Evolutionary conservation across 1,140 invertebrate genomes (phyloP).

Genomic region (Nasonia vitripennis): DNA sequence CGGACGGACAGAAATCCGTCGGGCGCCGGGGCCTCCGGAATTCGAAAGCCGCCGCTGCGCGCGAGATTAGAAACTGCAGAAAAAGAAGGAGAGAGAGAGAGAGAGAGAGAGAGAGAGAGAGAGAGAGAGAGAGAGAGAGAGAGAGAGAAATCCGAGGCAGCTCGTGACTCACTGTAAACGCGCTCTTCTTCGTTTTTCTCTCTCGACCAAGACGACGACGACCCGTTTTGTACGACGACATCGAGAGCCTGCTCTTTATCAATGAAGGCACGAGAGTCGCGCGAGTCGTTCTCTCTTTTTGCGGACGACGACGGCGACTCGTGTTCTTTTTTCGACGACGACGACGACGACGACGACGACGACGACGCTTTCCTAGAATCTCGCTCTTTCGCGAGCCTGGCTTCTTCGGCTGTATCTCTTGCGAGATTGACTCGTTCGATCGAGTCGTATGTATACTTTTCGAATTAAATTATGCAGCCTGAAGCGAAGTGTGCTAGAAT

Average conservation of each 20-base stretch:
- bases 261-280: constrained; percentile 12
- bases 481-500: no score
- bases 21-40: constrained; percentile 43
- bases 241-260: constrained; percentile 44
- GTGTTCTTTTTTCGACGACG: background rate
- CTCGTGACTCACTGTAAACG: constrained; percentile 31
- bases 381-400: background rate
- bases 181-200: constrained; percentile 31
- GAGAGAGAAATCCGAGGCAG: constrained; percentile 7
- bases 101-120: constrained; percentile 22
- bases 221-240: constrained; percentile 51
- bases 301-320: background rate
- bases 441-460: background rate
- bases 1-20: constrained; percentile 22
- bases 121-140: no score
- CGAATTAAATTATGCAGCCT: background rate
- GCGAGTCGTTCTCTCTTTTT: background rate
- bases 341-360: background rate
- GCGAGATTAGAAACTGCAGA: constrained; percentile 44
- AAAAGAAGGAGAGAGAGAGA: constrained; percentile 15
- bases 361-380: background rate
- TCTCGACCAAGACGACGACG: constrained; percentile 27
- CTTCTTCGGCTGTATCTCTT: background rate
- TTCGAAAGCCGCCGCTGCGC: constrained; percentile 26
- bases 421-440: constrained; percentile 9